phyloP scores from a whole-genome alignment of 2,797 vertebrate species.

The Geotrypetes seraphini region DNA sequence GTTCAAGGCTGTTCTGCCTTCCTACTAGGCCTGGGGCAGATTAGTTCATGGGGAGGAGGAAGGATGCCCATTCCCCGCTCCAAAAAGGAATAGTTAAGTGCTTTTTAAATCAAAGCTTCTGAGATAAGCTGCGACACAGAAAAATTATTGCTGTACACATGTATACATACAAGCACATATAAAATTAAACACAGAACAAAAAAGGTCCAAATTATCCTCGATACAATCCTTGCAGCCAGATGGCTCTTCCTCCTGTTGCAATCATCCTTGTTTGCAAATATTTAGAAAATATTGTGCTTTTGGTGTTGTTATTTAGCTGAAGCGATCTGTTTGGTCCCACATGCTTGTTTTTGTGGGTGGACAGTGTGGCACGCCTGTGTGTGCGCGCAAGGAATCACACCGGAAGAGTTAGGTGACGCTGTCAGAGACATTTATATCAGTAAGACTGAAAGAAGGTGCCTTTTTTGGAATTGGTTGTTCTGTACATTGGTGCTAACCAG shows the following conservation, averaged over 20 bases:
- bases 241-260: neutral
- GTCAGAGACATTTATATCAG: too few relatives aligned
- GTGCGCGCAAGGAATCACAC: too few relatives aligned
- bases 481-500: too few relatives aligned
- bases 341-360: neutral
- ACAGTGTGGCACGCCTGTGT: neutral
- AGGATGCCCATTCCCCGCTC: neutral
- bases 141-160: neutral
- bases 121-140: too few relatives aligned
- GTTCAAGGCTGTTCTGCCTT: too few relatives aligned
- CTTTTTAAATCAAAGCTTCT: too few relatives aligned
- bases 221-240: conserved; percentile 1
- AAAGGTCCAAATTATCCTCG: neutral
- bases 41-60: neutral
- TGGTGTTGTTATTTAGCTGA: neutral
- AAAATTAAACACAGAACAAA: too few relatives aligned
- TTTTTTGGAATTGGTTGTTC: too few relatives aligned
- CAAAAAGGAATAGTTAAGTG: too few relatives aligned
- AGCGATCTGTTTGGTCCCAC: neutral
- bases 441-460: too few relatives aligned
- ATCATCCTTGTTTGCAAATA: conserved; percentile 14
- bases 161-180: neutral
- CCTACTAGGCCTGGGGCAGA: neutral
- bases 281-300: conserved; percentile 13
- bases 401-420: too few relatives aligned